These are phyloP conservation scores for Bombus vancouverensis DNA, from an alignment of 1,140 invertebrate species.

Conservation along the genomic window DNA sequence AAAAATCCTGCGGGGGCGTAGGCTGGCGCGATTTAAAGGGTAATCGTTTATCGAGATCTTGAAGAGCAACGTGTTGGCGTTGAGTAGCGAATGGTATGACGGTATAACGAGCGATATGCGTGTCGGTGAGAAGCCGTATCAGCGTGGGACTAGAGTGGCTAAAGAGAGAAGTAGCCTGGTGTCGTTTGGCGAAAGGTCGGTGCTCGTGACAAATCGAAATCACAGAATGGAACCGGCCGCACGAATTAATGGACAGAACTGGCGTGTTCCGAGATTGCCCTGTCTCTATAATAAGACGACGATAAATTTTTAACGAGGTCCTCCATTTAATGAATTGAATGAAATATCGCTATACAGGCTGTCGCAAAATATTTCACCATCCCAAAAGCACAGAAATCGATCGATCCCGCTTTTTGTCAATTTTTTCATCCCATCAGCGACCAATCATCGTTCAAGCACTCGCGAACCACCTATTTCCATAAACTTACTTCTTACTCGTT, in stretches of 20 bases:
- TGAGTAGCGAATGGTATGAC: not conserved
- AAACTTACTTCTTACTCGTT: no score
- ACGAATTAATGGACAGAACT: not conserved
- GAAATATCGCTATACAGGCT: no score
- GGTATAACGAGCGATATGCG: conserved; percentile 12
- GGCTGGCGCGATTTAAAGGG: not conserved
- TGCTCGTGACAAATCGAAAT: conserved; percentile 11
- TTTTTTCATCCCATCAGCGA: no score
- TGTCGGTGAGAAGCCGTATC: not conserved
- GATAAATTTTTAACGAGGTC: not conserved
- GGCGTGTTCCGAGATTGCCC: not conserved
- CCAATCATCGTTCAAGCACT: no score
- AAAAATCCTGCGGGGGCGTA: not conserved
- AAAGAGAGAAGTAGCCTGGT: not conserved
- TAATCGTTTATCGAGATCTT: conserved; percentile 2
- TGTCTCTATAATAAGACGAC: not conserved
- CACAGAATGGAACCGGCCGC: not conserved
- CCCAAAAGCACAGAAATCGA: no score
- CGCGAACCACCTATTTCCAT: no score
- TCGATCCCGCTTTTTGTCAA: no score
- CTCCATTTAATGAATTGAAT: no score
- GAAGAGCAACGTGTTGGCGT: not conserved
- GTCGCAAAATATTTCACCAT: no score
- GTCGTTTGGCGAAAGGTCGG: conserved; percentile 1
- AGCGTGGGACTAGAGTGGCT: not conserved